Evolutionary conservation across 1,140 invertebrate genomes (phyloP).

Genomic region (Drosophila punjabiensis): DNA sequence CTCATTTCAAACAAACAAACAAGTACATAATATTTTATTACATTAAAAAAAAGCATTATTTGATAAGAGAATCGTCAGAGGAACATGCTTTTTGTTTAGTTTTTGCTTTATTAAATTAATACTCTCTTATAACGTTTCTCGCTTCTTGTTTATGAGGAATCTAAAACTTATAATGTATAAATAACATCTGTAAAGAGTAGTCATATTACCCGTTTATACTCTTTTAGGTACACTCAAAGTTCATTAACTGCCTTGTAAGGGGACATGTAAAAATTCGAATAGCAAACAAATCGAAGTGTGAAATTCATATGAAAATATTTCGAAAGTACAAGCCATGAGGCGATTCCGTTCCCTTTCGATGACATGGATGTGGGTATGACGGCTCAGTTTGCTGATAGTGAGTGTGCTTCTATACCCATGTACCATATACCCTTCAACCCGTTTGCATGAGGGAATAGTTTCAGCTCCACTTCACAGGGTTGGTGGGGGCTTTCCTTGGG

Average conservation of each 20-base stretch:
- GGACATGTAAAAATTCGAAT: conserved; percentile 34
- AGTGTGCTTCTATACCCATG: neutral
- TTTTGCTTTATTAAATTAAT: neutral
- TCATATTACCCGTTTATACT: neutral
- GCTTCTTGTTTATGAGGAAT: neutral
- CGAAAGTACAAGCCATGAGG: conserved; percentile 10
- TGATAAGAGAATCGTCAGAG: neutral
- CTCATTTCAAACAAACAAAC: neutral
- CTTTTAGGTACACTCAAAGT: conserved; percentile 5
- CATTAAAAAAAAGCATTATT: neutral
- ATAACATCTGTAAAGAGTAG: neutral
- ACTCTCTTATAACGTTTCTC: neutral
- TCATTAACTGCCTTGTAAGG: conserved; percentile 36
- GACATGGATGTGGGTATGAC: conserved; percentile 6
- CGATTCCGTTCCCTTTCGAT: conserved; percentile 11
- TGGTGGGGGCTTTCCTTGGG: conserved; percentile 3
- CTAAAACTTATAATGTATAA: neutral
- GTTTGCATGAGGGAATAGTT: conserved; percentile 7
- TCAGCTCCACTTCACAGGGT: neutral
- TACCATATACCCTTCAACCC: neutral
- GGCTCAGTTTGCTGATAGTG: neutral
- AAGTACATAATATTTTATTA: neutral
- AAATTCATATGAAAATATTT: conserved; percentile 39
- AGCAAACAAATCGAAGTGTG: conserved; percentile 33
- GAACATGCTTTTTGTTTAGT: neutral